Percentiles rank a stretch among this genome's conserved stretches.
These are phyloP conservation scores for Gopherus flavomarginatus DNA, from an alignment of 2,113 vertebrate genomes.

Conservation along the genomic window DNA sequence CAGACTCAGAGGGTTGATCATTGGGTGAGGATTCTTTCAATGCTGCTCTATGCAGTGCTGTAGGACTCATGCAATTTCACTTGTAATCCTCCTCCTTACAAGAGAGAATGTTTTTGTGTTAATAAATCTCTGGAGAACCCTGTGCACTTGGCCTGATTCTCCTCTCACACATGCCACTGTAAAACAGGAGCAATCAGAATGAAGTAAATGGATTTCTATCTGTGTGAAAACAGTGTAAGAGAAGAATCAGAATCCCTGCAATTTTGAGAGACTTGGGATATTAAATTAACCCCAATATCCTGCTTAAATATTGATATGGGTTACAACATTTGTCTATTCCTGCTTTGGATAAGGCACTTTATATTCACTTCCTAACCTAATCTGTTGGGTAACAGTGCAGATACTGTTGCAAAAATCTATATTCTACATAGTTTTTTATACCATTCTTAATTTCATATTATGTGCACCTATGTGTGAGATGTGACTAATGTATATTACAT, in stretches of 20 bases:
- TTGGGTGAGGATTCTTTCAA: background rate
- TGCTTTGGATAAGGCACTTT: background rate
- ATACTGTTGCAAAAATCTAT: background rate
- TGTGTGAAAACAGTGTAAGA: background rate
- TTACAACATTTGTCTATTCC: background rate
- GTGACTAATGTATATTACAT: background rate
- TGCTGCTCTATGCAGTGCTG: background rate
- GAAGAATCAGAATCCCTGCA: background rate
- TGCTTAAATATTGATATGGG: background rate
- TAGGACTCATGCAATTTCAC: background rate
- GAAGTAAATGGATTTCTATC: accelerated
- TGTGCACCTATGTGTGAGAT: background rate
- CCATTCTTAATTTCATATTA: background rate
- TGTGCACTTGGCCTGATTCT: background rate
- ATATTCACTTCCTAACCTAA: background rate
- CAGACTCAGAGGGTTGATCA: background rate
- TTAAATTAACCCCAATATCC: background rate
- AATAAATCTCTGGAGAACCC: background rate
- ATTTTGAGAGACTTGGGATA: background rate
- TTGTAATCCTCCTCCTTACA: background rate
- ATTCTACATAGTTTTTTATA: accelerated
- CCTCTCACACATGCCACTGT: accelerated
- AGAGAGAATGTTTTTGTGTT: background rate
- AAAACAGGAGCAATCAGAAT: background rate
- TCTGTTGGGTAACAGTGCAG: background rate